Evolutionary conservation across 2,113 vertebrate species (phyloP), one percentile per base, ranked within the genome.

Genomic region (Lanius collurio): DNA sequence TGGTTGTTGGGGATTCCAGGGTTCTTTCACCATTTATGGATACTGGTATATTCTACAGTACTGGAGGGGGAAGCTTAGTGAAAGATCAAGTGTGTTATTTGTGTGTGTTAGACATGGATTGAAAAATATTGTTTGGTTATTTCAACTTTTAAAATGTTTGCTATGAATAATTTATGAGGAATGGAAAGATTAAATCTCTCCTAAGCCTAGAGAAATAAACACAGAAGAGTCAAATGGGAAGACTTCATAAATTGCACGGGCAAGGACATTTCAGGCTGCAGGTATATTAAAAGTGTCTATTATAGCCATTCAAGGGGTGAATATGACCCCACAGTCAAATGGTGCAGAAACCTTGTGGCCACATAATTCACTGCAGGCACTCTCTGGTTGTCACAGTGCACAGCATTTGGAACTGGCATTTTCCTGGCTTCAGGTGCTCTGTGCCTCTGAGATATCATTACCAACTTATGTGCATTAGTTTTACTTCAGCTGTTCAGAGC

Each of bases 11-110:
- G 47, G 15, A 56, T 93, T 90, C 57, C 74, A 85, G 10, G 14
- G 20, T n/a, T 90, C 28, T 94, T 91, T 92, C n/a, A 84, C 87
- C 60, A 81, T 94, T 91, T 96, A 88, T 86, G 87, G 87, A 6
- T 47, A 67, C 11, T 50, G 27, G 8, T 56, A 55, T 67, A 42
- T 47, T 85, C 52, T 56, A n/a, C 15, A 75, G 18, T 21, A 15
- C 18, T 24, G 21, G 9, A 37, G 5, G 11, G 15, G 4, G 8
- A 15, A 73, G n/a, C 63, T 77, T 31, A 47, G 30, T n/a, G 35
- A 67, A 91, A 73, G 64, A 57, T 31, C 19, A 77, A 35, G 16
- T 35, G 37, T 2, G 21, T 59, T 75, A 65, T 87, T 87, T 12
- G 1, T n/a, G 23, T 62, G 4, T 31, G 9, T 59, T 90, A 85